Conservation (phyloP, 2,888 invertebrate genomes). For the Cataglyphis altisquamis region DNA sequence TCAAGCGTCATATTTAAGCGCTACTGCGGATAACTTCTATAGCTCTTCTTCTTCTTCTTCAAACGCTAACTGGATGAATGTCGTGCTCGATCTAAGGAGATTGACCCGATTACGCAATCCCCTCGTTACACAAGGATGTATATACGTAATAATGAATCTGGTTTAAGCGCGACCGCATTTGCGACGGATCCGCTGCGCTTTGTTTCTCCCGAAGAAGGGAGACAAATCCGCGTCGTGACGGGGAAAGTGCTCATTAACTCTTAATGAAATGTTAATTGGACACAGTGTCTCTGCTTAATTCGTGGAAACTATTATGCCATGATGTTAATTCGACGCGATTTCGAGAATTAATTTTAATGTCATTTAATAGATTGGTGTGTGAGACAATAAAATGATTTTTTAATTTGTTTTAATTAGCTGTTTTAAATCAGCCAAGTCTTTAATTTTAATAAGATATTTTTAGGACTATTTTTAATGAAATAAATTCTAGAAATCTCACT, state of each 20-base stretch:
- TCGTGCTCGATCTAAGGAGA: slow-evolving; percentile 37
- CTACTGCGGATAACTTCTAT: slow-evolving; percentile 11
- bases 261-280: slow-evolving; percentile 53
- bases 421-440: background rate
- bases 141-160: slow-evolving; percentile 63
- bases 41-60: slow-evolving; percentile 40
- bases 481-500: background rate
- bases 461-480: background rate
- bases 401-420: slow-evolving; percentile 14
- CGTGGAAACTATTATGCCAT: slow-evolving; percentile 31
- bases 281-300: slow-evolving; percentile 33
- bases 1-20: slow-evolving; percentile 63
- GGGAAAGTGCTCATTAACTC: slow-evolving; percentile 40
- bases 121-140: slow-evolving; percentile 54
- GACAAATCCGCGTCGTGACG: slow-evolving; percentile 42
- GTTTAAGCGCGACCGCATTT: slow-evolving; percentile 1
- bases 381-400: slow-evolving; percentile 42
- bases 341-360: slow-evolving; percentile 37
- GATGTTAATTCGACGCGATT: slow-evolving; percentile 31
- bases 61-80: slow-evolving; percentile 60
- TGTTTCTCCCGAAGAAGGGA: slow-evolving; percentile 51
- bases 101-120: slow-evolving; percentile 77
- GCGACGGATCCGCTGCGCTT: slow-evolving; percentile 38
- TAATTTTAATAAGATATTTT: no score
- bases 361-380: slow-evolving; percentile 15